phyloP scores from a whole-genome alignment of 1,140 invertebrate genomes.

The Hypothenemus hampei region DNA sequence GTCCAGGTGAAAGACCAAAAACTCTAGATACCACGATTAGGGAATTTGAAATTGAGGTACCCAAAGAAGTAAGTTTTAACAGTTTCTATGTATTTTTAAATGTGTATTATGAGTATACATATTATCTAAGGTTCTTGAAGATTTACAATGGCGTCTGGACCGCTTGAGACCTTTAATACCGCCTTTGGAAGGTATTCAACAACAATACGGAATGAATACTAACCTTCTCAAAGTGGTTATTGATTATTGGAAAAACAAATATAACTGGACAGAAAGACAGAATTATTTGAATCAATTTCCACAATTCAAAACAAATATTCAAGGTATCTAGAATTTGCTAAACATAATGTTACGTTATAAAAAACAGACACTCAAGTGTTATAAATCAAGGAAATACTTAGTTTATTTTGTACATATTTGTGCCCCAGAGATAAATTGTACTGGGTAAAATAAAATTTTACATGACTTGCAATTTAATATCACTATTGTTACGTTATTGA shows the following conservation, averaged over 20 bases:
- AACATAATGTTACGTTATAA: no score
- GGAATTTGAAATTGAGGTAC: constrained; percentile 49
- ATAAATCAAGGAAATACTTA: no score
- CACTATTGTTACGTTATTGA: no score
- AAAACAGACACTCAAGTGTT: no score
- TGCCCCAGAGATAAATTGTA: no score
- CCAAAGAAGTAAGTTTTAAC: constrained; percentile 38
- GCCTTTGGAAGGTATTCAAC: constrained; percentile 60
- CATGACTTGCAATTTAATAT: no score
- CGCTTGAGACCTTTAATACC: constrained; percentile 50
- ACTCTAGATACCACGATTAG: constrained; percentile 47
- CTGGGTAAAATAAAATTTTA: no score
- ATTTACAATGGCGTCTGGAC: constrained; percentile 57
- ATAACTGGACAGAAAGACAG: constrained; percentile 67
- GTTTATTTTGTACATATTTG: no score
- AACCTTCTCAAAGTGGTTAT: constrained; percentile 61
- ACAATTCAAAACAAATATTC: constrained; percentile 59
- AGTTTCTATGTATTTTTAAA: background rate
- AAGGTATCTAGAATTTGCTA: no score
- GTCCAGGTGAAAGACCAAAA: no score
- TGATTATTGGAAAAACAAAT: constrained; percentile 73
- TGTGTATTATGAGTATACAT: background rate
- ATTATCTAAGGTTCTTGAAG: constrained; percentile 52
- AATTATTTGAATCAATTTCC: constrained; percentile 64
- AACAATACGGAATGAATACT: constrained; percentile 74